A percentile compares a stretch with the other conserved stretches of the same genome.
Conservation (phyloP, 2,888 invertebrate species). For the Drosophila nr. medialis region DNA sequence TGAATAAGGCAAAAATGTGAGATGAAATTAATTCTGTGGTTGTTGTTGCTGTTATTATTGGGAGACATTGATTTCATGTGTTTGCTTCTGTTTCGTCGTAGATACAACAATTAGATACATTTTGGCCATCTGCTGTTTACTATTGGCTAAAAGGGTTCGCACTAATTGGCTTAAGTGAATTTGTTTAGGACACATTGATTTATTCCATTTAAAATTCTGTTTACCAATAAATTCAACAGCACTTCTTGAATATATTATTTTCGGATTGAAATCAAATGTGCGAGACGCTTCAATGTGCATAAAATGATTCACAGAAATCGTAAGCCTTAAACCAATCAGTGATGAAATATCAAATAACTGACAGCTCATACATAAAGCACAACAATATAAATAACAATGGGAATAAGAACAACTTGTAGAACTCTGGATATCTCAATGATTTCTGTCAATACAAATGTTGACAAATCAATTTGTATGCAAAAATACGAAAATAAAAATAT, state of each 20-base stretch:
- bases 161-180: constrained; percentile 21
- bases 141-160: constrained; percentile 38
- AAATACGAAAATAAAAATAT: constrained; percentile 34
- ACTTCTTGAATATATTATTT: background rate
- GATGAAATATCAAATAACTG: constrained; percentile 68
- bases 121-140: constrained; percentile 44
- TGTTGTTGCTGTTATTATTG: constrained; percentile 15
- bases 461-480: constrained; percentile 58
- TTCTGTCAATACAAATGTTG: constrained; percentile 67
- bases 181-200: constrained; percentile 7
- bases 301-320: constrained; percentile 33
- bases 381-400: constrained; percentile 13
- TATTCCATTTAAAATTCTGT: constrained; percentile 4
- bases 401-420: constrained; percentile 21
- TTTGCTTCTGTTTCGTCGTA: background rate
- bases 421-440: constrained; percentile 49
- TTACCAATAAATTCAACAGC: background rate
- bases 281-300: constrained; percentile 16
- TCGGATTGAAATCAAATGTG: constrained; percentile 11
- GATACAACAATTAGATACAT: constrained; percentile 47
- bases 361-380: constrained; percentile 48
- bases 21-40: background rate
- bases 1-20: constrained; percentile 49
- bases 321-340: constrained; percentile 62
- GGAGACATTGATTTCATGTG: constrained; percentile 63